Percentiles rank a stretch among this genome's conserved stretches.
phyloP scores from a whole-genome alignment of 2,797 vertebrate genomes.

The Megalops cyprinoides region DNA sequence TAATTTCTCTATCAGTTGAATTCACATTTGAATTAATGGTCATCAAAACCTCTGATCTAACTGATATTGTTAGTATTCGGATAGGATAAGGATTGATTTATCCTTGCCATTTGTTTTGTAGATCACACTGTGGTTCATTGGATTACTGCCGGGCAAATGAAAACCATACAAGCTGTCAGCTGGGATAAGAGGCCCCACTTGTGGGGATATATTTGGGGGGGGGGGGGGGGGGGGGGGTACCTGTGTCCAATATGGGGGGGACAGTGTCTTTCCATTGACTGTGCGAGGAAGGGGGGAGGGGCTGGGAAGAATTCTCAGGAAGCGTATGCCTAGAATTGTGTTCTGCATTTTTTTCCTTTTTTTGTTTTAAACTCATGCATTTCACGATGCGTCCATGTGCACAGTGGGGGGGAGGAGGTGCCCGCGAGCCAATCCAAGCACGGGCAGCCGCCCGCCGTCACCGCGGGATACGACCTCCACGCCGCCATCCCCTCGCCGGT shows the following conservation, averaged over 20 bases:
- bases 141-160: neutral
- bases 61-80: conserved; percentile 52
- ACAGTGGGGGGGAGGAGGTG: conserved; percentile 25
- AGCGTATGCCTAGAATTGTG: neutral
- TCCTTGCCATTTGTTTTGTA: conserved; percentile 15
- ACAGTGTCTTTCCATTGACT: neutral
- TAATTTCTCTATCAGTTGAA: conserved; percentile 59
- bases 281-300: neutral
- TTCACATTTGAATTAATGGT: conserved; percentile 69
- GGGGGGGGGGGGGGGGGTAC: conserved; percentile 3
- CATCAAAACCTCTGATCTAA: conserved; percentile 38
- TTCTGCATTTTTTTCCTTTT: neutral
- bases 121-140: neutral
- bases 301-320: neutral
- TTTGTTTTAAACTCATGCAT: conserved; percentile 19
- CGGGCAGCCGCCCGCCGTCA: neutral
- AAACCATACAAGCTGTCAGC: neutral
- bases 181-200: neutral
- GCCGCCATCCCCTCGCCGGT: neutral
- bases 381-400: conserved; percentile 22
- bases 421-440: conserved; percentile 3
- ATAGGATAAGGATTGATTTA: conserved; percentile 30
- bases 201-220: neutral
- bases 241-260: neutral
- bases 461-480: neutral